Conservation (phyloP, 2,888 invertebrate genomes). For the Mayetiola destructor region DNA sequence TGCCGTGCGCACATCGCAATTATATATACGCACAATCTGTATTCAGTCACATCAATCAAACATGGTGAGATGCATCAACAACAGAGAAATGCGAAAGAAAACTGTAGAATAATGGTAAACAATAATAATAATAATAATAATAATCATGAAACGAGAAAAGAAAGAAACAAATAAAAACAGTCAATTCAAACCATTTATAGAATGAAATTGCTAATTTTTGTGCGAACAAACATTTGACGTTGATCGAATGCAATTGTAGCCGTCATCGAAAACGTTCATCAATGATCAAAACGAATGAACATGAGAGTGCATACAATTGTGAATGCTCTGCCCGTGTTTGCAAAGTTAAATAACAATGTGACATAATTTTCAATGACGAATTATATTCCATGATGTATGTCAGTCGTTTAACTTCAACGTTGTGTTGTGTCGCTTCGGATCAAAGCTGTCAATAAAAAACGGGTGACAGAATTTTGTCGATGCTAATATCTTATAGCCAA, state of each 20-base stretch:
- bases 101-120: not conserved
- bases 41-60: slow-evolving; percentile 11
- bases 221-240: too few species aligned
- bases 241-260: slow-evolving; percentile 2
- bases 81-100: not conserved
- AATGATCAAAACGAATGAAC: not conserved
- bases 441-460: not conserved
- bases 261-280: not conserved
- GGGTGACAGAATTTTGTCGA: not conserved
- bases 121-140: not conserved
- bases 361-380: slow-evolving; percentile 10
- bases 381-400: not conserved
- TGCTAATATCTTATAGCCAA: not conserved
- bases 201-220: too few species aligned
- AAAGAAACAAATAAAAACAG: not conserved
- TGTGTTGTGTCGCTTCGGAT: not conserved
- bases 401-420: not conserved
- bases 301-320: too few species aligned
- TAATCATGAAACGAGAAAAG: not conserved
- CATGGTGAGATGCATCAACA: not conserved
- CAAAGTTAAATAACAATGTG: slow-evolving; percentile 9
- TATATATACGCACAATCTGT: not conserved
- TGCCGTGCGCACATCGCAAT: not conserved
- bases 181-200: slow-evolving; percentile 1
- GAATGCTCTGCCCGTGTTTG: too few species aligned